Evolutionary conservation across 1,140 invertebrate genomes (phyloP).

Genomic region (Uloborus diversus): DNA sequence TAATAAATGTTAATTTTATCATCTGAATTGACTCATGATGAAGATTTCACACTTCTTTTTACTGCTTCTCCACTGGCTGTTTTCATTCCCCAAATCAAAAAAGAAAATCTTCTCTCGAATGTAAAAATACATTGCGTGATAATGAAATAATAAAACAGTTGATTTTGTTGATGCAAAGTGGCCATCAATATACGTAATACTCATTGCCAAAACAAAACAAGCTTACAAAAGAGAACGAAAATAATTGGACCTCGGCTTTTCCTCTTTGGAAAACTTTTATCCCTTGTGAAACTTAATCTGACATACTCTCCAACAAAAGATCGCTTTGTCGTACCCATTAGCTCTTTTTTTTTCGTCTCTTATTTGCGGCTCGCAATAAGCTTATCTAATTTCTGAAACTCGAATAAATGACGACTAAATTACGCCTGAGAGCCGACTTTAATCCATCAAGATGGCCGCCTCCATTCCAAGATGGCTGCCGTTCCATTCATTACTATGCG

Average conservation of each 20-base stretch:
- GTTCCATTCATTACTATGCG: constrained; percentile 41
- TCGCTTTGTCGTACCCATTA: constrained; percentile 29
- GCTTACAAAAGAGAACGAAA: neutral
- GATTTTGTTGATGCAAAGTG: no score
- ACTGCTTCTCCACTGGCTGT: no score
- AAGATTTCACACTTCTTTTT: no score
- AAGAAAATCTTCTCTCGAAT: no score
- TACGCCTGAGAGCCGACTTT: constrained; percentile 30
- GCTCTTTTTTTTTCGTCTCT: constrained; percentile 1
- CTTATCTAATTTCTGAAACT: constrained; percentile 53
- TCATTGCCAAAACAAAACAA: no score
- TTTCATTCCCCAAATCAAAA: no score
- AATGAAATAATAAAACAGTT: no score
- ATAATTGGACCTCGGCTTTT: constrained; percentile 1
- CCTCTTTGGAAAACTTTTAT: constrained; percentile 25
- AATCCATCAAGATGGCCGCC: constrained; percentile 46
- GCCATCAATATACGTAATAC: no score
- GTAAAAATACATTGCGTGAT: no score
- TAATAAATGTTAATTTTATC: no score
- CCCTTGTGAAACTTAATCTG: constrained; percentile 27
- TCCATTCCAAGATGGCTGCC: constrained; percentile 7
- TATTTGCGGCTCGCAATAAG: constrained; percentile 38
- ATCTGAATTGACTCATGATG: no score
- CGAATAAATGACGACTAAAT: constrained; percentile 54
- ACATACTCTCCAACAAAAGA: constrained; percentile 27